Evolutionary conservation across 2,797 vertebrate species (phyloP), one percentile per base, ranked within the genome.

Genomic region (Acridotheres tristis): DNA sequence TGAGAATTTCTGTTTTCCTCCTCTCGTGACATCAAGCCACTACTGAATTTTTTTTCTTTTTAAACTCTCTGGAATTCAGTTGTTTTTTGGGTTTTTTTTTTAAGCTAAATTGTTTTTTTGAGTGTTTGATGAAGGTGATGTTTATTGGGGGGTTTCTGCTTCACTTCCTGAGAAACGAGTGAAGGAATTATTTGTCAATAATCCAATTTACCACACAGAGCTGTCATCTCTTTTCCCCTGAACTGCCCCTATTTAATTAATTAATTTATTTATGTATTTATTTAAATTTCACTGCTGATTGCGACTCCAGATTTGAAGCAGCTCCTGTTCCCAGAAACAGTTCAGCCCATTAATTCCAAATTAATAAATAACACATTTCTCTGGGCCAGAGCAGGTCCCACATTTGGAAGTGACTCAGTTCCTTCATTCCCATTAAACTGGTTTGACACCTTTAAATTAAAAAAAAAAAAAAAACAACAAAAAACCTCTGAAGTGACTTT

Each of bases 1-100:
- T 94, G 84, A 97, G 96, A 97, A 97, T 50, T 89, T 86, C 51
- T 80, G 32, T 36, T 58, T 45, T 75, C 80, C 77, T 88, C 84
- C 26, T 81, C 72, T 47, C 58, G 32, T 36, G 29, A 81, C 20
- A 68, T 40, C 25, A 38, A 79, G 34, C 78, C 72, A 86, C 42
- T 25, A 18, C 29, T 78, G 48, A 9, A 11, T 18, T 22, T 81
- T 76, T 80, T 72, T 23, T 12, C 3, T 38, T 73, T 69, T 59
- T 47, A 13, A 62, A 50, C 6, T 17, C 27, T 51, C 72, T 85
- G 15, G 23, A 23, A 25, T 61, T 54, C 26, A 17, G 50, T 34
- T 34, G 7, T 8, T 34, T 34, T 34, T 34, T 34, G 34, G 16
- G 13, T 9, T 8, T 3, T 27, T 61, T 48, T 30, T n/a, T 59